Conservation (phyloP, 2,888 invertebrate species). For the Rhamphomyia laevipes region DNA sequence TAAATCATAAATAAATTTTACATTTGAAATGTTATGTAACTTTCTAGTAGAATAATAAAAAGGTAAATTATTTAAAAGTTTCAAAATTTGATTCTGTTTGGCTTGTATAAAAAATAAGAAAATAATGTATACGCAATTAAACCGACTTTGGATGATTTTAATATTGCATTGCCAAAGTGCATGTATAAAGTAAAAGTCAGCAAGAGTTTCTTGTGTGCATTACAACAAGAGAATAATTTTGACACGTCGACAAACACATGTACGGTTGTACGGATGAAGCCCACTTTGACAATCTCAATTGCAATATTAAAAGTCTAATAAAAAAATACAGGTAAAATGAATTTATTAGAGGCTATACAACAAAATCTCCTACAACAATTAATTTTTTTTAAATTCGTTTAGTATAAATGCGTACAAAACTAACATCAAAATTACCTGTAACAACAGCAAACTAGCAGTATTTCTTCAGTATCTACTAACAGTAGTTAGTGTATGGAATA, state of each 20-base stretch:
- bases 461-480: no score
- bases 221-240: neutral
- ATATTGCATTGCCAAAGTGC: conserved; percentile 42
- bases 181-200: conserved; percentile 40
- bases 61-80: no score
- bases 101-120: no score
- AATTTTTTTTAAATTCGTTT: neutral
- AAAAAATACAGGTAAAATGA: neutral
- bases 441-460: neutral
- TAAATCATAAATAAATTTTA: no score
- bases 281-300: neutral
- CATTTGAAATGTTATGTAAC: no score
- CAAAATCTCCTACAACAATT: neutral
- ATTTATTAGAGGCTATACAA: neutral
- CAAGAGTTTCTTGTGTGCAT: neutral
- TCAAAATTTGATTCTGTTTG: no score
- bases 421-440: neutral
- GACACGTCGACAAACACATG: neutral
- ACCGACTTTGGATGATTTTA: conserved; percentile 17
- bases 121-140: neutral
- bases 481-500: conserved; percentile 8
- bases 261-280: no score
- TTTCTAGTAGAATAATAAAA: no score
- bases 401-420: neutral
- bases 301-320: neutral